phyloP scores from a whole-genome alignment of 2,888 invertebrate species.

The Anthophora plumipes region DNA sequence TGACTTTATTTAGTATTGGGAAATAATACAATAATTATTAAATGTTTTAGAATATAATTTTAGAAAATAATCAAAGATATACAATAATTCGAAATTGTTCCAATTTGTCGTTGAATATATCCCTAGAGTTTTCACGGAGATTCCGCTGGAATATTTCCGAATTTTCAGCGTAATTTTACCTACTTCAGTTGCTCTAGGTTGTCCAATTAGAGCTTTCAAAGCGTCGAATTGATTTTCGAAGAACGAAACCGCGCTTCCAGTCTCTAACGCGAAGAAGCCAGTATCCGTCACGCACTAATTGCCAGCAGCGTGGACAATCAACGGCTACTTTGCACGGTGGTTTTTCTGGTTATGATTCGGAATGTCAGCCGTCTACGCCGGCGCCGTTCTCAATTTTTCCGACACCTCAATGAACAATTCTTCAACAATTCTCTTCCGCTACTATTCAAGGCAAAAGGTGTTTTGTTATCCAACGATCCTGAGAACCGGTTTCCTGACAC shows the following conservation, averaged over 20 bases:
- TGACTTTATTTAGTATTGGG: no score
- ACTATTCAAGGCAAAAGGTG: background rate
- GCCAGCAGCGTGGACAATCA: conserved; percentile 62
- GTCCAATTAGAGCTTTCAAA: background rate
- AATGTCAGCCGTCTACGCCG: conserved; percentile 22
- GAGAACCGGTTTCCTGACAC: conserved; percentile 9
- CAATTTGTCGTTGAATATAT: background rate
- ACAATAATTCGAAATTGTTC: background rate
- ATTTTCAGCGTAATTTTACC: no score
- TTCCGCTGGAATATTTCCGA: no score
- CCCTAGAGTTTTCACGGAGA: no score
- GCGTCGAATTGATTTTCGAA: background rate
- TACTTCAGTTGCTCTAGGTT: no score
- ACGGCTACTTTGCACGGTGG: conserved; percentile 43
- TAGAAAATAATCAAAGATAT: no score
- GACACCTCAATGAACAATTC: background rate
- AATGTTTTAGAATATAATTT: no score
- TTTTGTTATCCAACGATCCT: background rate
- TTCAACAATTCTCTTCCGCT: background rate
- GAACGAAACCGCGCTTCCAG: background rate
- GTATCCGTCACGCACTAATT: conserved; percentile 79
- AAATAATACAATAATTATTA: no score
- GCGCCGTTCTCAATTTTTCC: conserved; percentile 22
- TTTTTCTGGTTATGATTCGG: conserved; percentile 40
- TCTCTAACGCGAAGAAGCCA: conserved; percentile 33